Evolutionary conservation across 1,140 invertebrate genomes (phyloP).

Genomic region (Lepidostoma basale): DNA sequence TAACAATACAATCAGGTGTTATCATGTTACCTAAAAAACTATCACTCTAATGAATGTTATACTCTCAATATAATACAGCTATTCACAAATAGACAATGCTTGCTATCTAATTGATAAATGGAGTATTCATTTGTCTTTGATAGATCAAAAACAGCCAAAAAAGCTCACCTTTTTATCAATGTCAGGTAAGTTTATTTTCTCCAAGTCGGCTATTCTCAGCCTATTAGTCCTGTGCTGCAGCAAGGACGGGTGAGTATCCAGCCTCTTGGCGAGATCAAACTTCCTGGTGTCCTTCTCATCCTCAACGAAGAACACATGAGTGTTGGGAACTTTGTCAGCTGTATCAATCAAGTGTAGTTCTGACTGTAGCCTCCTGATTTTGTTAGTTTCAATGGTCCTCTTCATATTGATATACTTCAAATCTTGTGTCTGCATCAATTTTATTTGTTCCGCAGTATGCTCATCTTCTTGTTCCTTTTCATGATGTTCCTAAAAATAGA

Average conservation of each 20-base stretch:
- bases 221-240: constrained; percentile 74
- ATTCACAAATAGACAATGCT: too few relatives aligned
- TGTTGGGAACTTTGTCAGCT: constrained; percentile 71
- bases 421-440: constrained; percentile 91
- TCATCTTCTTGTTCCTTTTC: constrained; percentile 73
- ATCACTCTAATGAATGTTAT: too few relatives aligned
- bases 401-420: constrained; percentile 88
- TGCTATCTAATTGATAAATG: too few relatives aligned
- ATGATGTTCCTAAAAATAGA: constrained; percentile 53
- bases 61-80: too few relatives aligned
- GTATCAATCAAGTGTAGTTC: constrained; percentile 83
- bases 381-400: constrained; percentile 82
- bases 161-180: constrained; percentile 59
- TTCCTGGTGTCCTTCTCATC: constrained; percentile 63
- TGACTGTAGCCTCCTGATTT: constrained; percentile 85
- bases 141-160: not conserved
- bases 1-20: too few relatives aligned
- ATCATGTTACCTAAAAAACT: too few relatives aligned
- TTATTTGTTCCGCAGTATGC: constrained; percentile 80
- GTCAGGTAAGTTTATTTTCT: constrained; percentile 64
- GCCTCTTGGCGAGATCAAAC: constrained; percentile 73
- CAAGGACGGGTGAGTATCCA: constrained; percentile 78
- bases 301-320: constrained; percentile 84
- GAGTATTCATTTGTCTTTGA: too few relatives aligned
- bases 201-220: constrained; percentile 66